Percentiles rank a stretch among this genome's conserved stretches.
phyloP scores from a whole-genome alignment of 2,113 vertebrate genomes.

The Mandrillus leucophaeus region DNA sequence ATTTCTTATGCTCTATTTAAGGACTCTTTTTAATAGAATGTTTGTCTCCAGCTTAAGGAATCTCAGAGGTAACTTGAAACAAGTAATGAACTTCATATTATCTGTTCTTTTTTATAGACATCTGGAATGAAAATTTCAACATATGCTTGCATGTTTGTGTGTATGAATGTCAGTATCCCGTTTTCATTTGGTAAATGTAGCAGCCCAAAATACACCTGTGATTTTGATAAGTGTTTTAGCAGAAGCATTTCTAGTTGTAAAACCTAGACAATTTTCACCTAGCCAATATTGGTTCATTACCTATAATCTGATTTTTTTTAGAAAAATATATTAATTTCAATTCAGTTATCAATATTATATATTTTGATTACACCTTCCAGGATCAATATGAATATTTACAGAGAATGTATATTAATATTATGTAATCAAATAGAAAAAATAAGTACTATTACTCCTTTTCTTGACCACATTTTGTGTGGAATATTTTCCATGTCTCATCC shows the following conservation, averaged over 20 bases:
- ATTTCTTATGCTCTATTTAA: too few relatives aligned
- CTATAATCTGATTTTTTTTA: not conserved
- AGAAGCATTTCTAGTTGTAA: not conserved
- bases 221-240: not conserved
- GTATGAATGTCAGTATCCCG: not conserved
- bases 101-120: not conserved
- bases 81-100: not conserved
- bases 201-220: not conserved
- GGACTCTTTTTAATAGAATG: too few relatives aligned
- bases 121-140: not conserved
- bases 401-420: not conserved
- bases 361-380: not conserved
- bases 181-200: not conserved
- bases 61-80: not conserved
- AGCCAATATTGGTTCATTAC: not conserved
- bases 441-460: not conserved
- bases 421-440: not conserved
- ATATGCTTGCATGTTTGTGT: not conserved
- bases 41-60: not conserved
- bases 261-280: not conserved
- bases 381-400: not conserved
- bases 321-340: not conserved
- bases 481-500: not conserved
- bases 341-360: not conserved
- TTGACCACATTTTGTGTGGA: not conserved